Percentiles rank a stretch among this genome's conserved stretches.
These are phyloP conservation scores for Dendroctonus ponderosae DNA, from an alignment of 1,140 invertebrate genomes.

Conservation along the genomic window DNA sequence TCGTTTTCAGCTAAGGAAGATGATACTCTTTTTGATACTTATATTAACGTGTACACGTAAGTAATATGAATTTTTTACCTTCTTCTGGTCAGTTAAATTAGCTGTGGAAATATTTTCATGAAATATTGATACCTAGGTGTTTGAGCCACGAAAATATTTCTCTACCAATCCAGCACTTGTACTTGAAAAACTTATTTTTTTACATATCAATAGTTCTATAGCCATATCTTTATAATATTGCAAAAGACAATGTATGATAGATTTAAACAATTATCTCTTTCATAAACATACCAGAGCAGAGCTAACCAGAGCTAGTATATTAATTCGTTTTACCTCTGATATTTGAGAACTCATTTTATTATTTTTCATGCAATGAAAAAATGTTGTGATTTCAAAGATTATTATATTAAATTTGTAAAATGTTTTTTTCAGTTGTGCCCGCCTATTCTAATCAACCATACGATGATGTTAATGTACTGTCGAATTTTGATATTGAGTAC, in stretches of 20 bases:
- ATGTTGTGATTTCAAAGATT: not conserved
- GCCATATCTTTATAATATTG: too few relatives aligned
- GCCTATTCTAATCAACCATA: slow-evolving; percentile 29
- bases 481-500: slow-evolving; percentile 39
- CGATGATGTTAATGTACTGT: slow-evolving; percentile 37
- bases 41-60: slow-evolving; percentile 24
- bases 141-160: slow-evolving; percentile 31
- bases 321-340: too few relatives aligned
- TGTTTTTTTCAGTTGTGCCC: slow-evolving; percentile 25
- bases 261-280: too few relatives aligned
- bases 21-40: slow-evolving; percentile 20
- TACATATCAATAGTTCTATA: too few relatives aligned
- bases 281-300: too few relatives aligned
- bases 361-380: too few relatives aligned
- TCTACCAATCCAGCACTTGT: too few relatives aligned
- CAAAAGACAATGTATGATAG: too few relatives aligned
- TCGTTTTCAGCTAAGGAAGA: slow-evolving; percentile 31
- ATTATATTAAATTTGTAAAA: not conserved
- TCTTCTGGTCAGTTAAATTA: not conserved
- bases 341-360: too few relatives aligned
- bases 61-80: slow-evolving; percentile 10
- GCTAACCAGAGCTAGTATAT: too few relatives aligned
- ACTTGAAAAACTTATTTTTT: too few relatives aligned
- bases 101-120: slow-evolving; percentile 29
- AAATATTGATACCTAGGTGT: not conserved